Evolutionary conservation across 2,797 vertebrate genomes (phyloP).

Genomic region (Octomys mimax): DNA sequence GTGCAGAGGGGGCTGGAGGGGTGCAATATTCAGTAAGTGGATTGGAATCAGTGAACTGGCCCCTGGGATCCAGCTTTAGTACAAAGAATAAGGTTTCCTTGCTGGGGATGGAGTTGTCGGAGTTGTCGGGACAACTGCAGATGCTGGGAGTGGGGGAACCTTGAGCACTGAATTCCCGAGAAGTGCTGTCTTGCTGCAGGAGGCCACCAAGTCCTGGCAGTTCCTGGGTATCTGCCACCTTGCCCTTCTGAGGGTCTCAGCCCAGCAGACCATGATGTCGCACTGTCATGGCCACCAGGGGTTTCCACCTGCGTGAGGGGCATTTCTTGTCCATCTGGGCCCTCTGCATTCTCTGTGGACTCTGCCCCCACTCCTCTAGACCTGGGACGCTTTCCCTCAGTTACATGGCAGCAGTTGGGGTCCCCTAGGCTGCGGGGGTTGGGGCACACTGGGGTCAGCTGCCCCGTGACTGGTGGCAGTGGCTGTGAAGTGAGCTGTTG

Average conservation of each 20-base stretch:
- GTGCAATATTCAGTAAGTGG: not conserved
- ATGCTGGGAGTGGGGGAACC: fast-evolving
- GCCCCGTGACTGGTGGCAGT: not conserved
- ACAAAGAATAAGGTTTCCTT: not conserved
- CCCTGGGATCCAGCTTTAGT: not conserved
- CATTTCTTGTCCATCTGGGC: fast-evolving
- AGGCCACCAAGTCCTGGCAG: not conserved
- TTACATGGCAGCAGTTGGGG: not conserved
- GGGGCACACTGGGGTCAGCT: not conserved
- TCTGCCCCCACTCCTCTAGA: fast-evolving
- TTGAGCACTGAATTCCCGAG: not conserved
- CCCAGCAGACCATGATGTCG: not conserved
- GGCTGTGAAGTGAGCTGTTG: not conserved
- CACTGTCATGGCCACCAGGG: not conserved
- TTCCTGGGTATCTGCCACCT: not conserved
- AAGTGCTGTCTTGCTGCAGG: not conserved
- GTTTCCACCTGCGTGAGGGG: not conserved
- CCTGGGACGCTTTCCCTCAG: not conserved
- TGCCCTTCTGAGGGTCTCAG: not conserved
- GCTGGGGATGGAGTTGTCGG: not conserved
- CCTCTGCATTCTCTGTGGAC: not conserved
- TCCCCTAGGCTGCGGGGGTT: not conserved
- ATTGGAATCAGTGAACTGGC: not conserved
- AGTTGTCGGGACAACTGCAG: not conserved
- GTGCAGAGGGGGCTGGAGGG: not conserved